Evolutionary conservation across 2,113 vertebrate species (phyloP), one percentile per base, ranked within the genome.

Genomic region (Puntigrus tetrazona): DNA sequence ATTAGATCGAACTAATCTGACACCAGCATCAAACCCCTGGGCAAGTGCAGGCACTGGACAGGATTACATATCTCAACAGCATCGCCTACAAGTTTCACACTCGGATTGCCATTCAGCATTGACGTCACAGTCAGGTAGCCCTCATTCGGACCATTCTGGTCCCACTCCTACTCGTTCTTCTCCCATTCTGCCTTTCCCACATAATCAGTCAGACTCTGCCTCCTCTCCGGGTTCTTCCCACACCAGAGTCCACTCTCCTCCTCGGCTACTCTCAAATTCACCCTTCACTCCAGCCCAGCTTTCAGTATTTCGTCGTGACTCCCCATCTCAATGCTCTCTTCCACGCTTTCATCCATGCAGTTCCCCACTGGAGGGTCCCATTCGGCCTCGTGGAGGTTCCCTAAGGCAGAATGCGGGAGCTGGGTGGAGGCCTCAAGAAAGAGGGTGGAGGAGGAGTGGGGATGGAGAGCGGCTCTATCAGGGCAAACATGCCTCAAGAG

Each of bases 401-500:
- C 94, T 95, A 74, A 91, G 94, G 31, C 94, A 95, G 73, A 92
- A 91, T 52, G 61, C 75, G 57, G 88, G 85, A 3, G 79, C 72
- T 25, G 55, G 93, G 22, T 88, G 89, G 88, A 84, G 91, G 84
- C 85, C 87, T 11, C 91, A 87, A 5, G 79, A 88, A 1, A 84
- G 83, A 41, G 75, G 86, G 3, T 90, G 91, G 29, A 91, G 91
- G 88, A 91, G 86, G n/a, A 88, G 92, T 34, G 36, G 14, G 0
- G 92, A 94, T 38, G 90, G 91, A 4, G 93, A 94, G 11, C 92
- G 92, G 41, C 94, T 96, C 22, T 96, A 96, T 82, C 93, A 88
- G 86, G 95, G 95, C 8, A 95, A 94, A 70, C 95, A 96, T 16
- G 88, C 88, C 29, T 95, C 94, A 0, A 93, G 93, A 85, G 94